Base-by-base conservation (phyloP, 2,113 vertebrate species). In the Litocranius walleri region DNA sequence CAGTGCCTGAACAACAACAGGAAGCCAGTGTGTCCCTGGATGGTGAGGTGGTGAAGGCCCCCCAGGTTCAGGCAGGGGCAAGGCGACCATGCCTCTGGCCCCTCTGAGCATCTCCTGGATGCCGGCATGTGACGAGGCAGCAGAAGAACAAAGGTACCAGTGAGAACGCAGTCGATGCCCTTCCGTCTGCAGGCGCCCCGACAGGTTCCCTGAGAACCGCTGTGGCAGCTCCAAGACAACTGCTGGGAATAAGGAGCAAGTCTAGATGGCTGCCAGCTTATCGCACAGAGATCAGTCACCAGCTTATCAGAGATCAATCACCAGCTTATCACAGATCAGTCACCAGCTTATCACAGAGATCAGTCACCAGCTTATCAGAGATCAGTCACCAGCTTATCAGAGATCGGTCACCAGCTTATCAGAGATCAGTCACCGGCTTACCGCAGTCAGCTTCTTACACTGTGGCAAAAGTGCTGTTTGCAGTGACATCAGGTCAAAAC, bases 121-220 rank as follows among this genome's bases (percentile, higher is more conserved):
- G 27, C 17, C 1, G 0, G 29, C 67, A 40, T 10, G 3, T 67
- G 21, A 14, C 0, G 8, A 91, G 90, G 5, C 4, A 16, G 33
- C 57, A 40, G 54, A 12, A 27, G 40, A 78, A 3, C 15, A 59
- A 17, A 91, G 21, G 54, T 3, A 5, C 43, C 52, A 17, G 52
- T 7, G 40, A 19, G 17, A 19, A 57, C 5, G 50, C 85, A 27
- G 15, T 21, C 27, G 6, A 5, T 4, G 33, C 29, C 19, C 36
- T 54, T 84, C 48, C 11, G 6, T 50, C 33, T n/a, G 25, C 50
- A 50, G 48, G 25, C 5, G 11, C 43, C 33, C 6, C 5, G 27
- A 62, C 9, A 1, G 3, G 14, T 4, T 10, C 33, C 57, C 16
- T 12, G n/a, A 50, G 12, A 27, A 23, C n/a, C 2, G 2, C 74